Base-by-base conservation (phyloP, 2,113 vertebrate genomes). In the Saimiri boliviensis region DNA sequence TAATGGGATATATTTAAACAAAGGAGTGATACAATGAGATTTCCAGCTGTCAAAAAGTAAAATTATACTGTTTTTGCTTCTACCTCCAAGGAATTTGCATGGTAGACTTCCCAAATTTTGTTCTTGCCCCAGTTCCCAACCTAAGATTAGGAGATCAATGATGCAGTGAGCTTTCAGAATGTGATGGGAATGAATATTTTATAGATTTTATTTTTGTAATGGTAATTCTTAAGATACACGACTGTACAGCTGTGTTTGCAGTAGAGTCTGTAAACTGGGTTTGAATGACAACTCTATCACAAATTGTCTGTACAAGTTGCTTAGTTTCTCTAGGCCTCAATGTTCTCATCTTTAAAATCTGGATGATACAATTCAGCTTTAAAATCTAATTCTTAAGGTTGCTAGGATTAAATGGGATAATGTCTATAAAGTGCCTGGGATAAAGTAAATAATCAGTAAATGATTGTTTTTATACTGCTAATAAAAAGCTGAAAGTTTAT, bases 1-100 rank as follows among this genome's bases (percentile, higher is more conserved):
- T 94, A 42, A 80, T 87, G 52, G 95, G 70, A 90, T 86, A 47
- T 47, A 71, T 27, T 86, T 92, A 91, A 71, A 74, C 20, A 70
- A 70, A 16, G 8, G 52, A 83, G 30, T 60, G 70, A 42, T 56
- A 54, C 25, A 35, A 13, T 56, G 40, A 87, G 40, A 74, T 30
- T 25, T 90, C 56, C 58, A 77, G 54, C 52, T 88, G 83, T 87
- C 42, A 68, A 12, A 94, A 91, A 83, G 68, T 76, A 27, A 93
- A 58, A 47, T 86, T 74, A 71, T 4, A 8, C 82, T 73, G 45
- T 23, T 96, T 95, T 91, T 79, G 32, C 58, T 93, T 93, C 88
- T 56, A 30, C 81, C 47, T 96, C 63, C 45, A 42, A 81, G 83
- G 66, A 82, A 95, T 86, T 52, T 63, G 27, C 27, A 23, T 42